Conservation (phyloP, 2,888 invertebrate species). For the Eutolmus rufibarbis region DNA sequence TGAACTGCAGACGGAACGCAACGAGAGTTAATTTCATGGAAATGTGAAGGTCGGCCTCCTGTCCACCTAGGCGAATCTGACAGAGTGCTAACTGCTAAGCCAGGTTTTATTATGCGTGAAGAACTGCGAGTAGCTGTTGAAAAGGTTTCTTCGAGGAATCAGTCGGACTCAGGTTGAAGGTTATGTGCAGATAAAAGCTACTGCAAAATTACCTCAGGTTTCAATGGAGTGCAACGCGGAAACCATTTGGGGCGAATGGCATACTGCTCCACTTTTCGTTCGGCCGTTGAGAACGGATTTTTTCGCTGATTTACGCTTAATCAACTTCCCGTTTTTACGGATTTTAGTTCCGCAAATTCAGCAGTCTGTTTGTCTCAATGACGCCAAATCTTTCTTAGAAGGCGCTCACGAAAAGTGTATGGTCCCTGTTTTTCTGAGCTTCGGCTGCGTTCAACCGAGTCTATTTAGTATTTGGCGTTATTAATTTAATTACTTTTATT, state of each 20-base stretch:
- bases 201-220: neutral
- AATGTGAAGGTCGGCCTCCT: conserved; percentile 1
- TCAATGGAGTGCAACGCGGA: neutral
- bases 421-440: neutral
- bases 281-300: neutral
- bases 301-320: neutral
- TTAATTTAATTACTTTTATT: neutral
- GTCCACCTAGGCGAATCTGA: neutral
- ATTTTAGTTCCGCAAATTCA: neutral
- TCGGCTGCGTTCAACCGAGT: neutral
- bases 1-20: neutral
- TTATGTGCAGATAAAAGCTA: neutral
- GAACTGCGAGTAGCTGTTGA: neutral
- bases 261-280: neutral
- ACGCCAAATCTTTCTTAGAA: neutral
- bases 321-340: neutral
- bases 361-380: neutral
- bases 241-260: neutral
- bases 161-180: neutral
- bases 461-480: neutral
- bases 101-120: conserved; percentile 8
- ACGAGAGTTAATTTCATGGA: neutral
- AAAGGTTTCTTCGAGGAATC: neutral
- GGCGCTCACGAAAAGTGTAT: neutral
- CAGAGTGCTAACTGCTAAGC: neutral